These are phyloP conservation scores for Prionchulus punctatus DNA, from an alignment of 2,888 invertebrate genomes.

Conservation along the genomic window DNA sequence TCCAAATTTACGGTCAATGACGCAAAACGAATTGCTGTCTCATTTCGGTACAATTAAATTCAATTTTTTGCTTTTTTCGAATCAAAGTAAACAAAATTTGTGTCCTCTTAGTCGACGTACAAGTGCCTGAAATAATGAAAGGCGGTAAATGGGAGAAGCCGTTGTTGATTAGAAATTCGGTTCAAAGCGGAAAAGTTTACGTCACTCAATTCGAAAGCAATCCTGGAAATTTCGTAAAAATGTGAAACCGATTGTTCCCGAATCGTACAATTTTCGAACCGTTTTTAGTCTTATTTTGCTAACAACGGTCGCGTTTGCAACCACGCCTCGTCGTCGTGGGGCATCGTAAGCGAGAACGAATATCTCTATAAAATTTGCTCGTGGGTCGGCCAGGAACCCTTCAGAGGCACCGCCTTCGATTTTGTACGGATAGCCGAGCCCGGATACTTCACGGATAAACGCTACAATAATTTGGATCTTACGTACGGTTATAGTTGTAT, in stretches of 20 bases:
- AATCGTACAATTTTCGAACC: too few relatives aligned
- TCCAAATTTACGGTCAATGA: constrained; percentile 27
- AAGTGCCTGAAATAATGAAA: constrained; percentile 24
- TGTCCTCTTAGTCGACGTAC: constrained; percentile 26
- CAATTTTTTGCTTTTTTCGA: not conserved
- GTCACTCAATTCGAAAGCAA: constrained; percentile 32
- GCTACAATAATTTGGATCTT: constrained; percentile 28
- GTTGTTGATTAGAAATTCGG: constrained; percentile 26
- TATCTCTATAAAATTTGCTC: constrained; percentile 30
- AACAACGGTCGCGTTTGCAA: constrained; percentile 29
- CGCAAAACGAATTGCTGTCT: constrained; percentile 26
- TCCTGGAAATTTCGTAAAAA: constrained; percentile 31
- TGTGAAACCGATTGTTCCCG: too few relatives aligned
- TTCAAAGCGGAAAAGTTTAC: constrained; percentile 29
- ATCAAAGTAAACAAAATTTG: not conserved
- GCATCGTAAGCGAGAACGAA: constrained; percentile 29
- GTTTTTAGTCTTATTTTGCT: constrained; percentile 27
- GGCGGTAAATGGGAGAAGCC: constrained; percentile 28
- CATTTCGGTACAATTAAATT: constrained; percentile 23
- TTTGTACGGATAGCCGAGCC: constrained; percentile 26
- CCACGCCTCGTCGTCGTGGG: constrained; percentile 28
- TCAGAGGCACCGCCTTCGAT: constrained; percentile 24
- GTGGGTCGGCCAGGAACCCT: constrained; percentile 27
- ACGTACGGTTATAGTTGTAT: too few relatives aligned
- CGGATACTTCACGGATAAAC: constrained; percentile 23